Conservation (phyloP, 2,113 vertebrate species). For the Indicator indicator region DNA sequence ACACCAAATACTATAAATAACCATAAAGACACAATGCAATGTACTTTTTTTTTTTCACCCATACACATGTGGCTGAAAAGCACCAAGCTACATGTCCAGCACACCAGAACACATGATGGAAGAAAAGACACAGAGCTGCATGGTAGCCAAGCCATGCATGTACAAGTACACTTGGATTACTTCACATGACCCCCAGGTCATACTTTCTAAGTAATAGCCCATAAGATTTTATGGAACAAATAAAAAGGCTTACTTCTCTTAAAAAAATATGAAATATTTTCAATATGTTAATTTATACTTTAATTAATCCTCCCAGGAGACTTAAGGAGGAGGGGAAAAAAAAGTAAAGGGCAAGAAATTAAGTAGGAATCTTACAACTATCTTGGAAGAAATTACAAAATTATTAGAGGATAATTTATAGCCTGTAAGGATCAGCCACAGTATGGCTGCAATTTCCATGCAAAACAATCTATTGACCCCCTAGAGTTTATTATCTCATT, state of each 20-base stretch:
- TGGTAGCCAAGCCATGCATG: background rate
- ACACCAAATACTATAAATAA: background rate
- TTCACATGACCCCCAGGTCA: background rate
- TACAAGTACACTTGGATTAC: background rate
- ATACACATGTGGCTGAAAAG: background rate
- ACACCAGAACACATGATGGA: accelerated
- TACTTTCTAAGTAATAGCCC: background rate
- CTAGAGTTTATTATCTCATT: background rate
- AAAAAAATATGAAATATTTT: background rate
- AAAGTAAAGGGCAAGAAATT: background rate
- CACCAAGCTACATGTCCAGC: background rate
- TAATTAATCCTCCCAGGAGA: background rate
- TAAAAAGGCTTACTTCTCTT: background rate
- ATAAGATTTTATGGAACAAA: background rate
- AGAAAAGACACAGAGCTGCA: accelerated
- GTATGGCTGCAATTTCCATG: background rate
- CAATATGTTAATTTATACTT: background rate
- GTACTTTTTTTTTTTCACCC: background rate
- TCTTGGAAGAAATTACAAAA: background rate
- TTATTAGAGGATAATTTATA: background rate
- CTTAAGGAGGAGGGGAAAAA: background rate
- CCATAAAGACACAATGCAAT: background rate
- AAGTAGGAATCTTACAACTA: background rate
- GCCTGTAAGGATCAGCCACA: background rate
- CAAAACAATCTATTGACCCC: background rate